These are phyloP conservation scores for Dryoscopus gambensis DNA, from an alignment of 2,113 vertebrate genomes.

Conservation along the genomic window DNA sequence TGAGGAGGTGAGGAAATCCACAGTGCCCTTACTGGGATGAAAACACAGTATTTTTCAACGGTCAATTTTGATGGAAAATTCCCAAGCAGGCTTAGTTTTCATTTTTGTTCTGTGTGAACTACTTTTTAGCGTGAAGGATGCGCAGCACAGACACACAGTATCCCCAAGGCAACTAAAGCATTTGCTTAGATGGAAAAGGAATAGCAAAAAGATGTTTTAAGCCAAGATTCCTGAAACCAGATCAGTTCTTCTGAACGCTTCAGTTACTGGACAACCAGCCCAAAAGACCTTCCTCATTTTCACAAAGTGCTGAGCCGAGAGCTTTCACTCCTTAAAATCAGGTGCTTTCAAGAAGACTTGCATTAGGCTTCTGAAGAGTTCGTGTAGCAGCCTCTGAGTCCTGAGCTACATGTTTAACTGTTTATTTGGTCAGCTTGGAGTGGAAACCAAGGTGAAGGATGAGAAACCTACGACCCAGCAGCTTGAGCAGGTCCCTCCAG, in stretches of 20 bases:
- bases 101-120: conserved; percentile 21
- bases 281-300: neutral
- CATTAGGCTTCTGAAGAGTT: neutral
- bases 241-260: neutral
- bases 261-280: neutral
- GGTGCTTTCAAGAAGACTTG: neutral
- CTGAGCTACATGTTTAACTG: neutral
- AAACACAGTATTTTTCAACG: neutral
- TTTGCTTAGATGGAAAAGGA: conserved; percentile 28
- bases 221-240: neutral
- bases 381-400: neutral
- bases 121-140: conserved; percentile 3
- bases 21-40: neutral
- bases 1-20: neutral
- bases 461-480: neutral
- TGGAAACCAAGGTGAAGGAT: neutral
- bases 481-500: neutral
- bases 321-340: neutral
- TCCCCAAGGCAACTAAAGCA: neutral
- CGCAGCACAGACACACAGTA: neutral
- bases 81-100: neutral
- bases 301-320: neutral
- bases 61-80: neutral
- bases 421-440: neutral
- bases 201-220: conserved; percentile 8